Conservation (phyloP, 2,113 vertebrate genomes). For the Barbus barbus region DNA sequence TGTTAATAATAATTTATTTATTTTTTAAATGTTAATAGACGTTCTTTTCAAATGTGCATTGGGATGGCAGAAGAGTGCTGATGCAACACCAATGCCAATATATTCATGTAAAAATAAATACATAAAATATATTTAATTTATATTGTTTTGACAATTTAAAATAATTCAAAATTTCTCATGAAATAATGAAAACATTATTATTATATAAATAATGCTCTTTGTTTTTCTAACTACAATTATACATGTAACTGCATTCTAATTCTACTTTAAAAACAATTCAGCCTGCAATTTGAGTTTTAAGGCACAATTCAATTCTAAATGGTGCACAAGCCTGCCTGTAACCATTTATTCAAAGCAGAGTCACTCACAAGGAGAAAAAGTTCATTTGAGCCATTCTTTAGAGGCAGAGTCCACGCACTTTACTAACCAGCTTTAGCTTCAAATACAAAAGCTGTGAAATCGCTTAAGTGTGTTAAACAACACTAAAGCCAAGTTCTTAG, state of each 20-base stretch:
- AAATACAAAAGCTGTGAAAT: constrained; percentile 21
- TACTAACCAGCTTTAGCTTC: background rate
- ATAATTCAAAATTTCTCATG: background rate
- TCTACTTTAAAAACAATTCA: background rate
- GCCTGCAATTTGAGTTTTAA: background rate
- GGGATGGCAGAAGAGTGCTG: background rate
- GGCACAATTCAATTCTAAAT: background rate
- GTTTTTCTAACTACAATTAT: no score
- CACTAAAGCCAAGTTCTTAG: background rate
- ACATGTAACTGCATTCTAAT: background rate
- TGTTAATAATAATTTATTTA: background rate
- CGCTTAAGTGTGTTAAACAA: background rate
- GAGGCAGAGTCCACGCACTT: background rate
- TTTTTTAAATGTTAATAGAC: background rate
- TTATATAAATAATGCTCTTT: no score
- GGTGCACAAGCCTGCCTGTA: background rate
- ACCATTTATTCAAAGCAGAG: background rate
- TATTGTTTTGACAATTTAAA: background rate
- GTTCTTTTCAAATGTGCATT: background rate
- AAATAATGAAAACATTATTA: no score
- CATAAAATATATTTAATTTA: background rate
- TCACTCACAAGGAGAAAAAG: background rate
- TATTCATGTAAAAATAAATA: background rate
- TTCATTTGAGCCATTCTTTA: background rate
- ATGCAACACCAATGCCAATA: no score